phyloP scores from a whole-genome alignment of 2,888 invertebrate species.

The Pristionchus maxplancki region DNA sequence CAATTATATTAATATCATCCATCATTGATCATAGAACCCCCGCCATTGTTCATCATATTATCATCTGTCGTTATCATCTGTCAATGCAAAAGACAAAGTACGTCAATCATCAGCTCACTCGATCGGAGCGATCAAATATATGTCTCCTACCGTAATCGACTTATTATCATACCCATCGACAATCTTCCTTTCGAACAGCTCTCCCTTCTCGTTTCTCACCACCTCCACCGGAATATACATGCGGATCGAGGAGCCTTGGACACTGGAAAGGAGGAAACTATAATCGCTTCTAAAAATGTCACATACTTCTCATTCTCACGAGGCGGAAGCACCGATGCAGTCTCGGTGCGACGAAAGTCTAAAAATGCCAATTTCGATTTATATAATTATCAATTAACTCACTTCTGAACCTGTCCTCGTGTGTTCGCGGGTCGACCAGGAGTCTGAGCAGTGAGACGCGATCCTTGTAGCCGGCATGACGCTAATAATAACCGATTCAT shows the following conservation, averaged over 20 bases:
- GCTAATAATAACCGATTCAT: neutral
- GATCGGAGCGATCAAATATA: neutral
- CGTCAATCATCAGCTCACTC: slow-evolving; percentile 10
- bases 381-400: neutral
- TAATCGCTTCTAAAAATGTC: neutral
- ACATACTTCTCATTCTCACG: neutral
- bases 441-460: slow-evolving; percentile 2
- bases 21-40: neutral
- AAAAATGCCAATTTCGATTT: neutral
- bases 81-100: neutral
- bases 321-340: slow-evolving; percentile 21
- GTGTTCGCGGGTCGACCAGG: neutral
- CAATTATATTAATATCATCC: neutral
- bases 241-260: neutral
- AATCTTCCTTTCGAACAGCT: slow-evolving; percentile 45
- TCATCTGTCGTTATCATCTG: slow-evolving; percentile 1
- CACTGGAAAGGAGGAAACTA: neutral
- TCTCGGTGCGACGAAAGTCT: slow-evolving; percentile 22
- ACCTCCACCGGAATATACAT: slow-evolving; percentile 35
- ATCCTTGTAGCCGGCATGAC: neutral
- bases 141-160: neutral
- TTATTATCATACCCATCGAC: slow-evolving; percentile 43
- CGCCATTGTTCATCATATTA: neutral
- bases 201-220: slow-evolving; percentile 6
- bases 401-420: slow-evolving; percentile 30